phyloP scores from a whole-genome alignment of 2,797 vertebrate genomes.

The Pampus argenteus region DNA sequence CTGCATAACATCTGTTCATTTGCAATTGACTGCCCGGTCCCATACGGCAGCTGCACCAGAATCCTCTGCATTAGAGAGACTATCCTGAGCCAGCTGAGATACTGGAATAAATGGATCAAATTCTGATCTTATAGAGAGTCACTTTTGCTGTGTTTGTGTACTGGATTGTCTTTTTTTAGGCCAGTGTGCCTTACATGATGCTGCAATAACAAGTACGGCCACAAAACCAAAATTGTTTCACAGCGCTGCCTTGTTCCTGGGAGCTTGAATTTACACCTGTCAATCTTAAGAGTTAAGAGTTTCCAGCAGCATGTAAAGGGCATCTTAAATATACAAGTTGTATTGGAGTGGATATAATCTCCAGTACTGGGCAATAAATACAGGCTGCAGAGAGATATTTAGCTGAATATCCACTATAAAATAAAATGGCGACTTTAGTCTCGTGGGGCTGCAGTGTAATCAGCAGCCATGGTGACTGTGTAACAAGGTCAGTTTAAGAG shows the following conservation, averaged over 20 bases:
- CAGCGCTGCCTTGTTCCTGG: background rate
- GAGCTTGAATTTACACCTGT: background rate
- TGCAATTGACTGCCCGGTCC: background rate
- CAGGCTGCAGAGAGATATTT: background rate
- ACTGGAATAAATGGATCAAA: too few species aligned
- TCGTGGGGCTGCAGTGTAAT: constrained; percentile 16
- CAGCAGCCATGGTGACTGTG: constrained; percentile 20
- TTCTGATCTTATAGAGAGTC: too few species aligned
- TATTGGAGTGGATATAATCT: background rate
- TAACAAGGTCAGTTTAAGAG: constrained; percentile 28
- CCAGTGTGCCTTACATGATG: background rate
- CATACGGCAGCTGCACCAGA: too few species aligned
- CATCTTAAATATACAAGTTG: too few species aligned
- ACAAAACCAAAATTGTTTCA: background rate
- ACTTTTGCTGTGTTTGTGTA: too few species aligned
- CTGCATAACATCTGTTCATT: background rate
- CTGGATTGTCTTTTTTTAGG: too few species aligned
- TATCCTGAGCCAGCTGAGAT: too few species aligned
- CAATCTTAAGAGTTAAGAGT: too few species aligned
- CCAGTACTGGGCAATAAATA: background rate
- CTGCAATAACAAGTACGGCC: background rate
- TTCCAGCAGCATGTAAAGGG: too few species aligned
- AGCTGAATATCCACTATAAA: constrained; percentile 14
- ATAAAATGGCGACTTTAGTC: constrained; percentile 28
- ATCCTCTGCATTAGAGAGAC: too few species aligned